Evolutionary conservation across 2,888 invertebrate genomes (phyloP).

Genomic region (Meiosimyza platycephala): DNA sequence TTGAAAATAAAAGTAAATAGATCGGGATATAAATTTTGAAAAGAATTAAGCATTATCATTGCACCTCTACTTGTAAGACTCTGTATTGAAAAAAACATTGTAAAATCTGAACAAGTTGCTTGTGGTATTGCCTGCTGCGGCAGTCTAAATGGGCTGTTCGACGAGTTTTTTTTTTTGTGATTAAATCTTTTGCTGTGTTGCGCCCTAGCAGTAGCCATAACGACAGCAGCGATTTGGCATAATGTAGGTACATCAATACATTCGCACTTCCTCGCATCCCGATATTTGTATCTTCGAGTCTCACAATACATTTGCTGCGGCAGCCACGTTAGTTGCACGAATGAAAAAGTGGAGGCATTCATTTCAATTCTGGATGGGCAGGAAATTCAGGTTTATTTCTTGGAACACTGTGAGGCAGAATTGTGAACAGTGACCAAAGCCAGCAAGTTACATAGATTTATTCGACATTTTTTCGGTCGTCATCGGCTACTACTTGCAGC

Average conservation of each 20-base stretch:
- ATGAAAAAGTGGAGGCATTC: constrained; percentile 53
- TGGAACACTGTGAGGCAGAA: not conserved
- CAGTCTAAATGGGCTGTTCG: not conserved
- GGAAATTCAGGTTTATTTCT: constrained; percentile 50
- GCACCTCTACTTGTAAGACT: not conserved
- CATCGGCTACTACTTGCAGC: no score
- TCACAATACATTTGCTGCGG: no score
- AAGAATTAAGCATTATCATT: no score
- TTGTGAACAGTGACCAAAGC: not conserved
- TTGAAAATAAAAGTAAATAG: no score
- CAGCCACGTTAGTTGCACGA: constrained; percentile 42
- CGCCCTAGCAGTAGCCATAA: constrained; percentile 9
- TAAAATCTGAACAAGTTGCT: no score
- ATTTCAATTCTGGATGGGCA: constrained; percentile 47
- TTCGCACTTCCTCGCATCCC: not conserved
- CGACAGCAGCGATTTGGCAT: not conserved
- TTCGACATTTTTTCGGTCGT: no score
- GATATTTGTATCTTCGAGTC: not conserved
- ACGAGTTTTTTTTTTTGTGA: not conserved
- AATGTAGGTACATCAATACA: no score
- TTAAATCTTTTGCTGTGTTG: not conserved
- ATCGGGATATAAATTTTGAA: no score
- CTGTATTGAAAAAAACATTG: not conserved
- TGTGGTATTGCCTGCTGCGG: constrained; percentile 12
- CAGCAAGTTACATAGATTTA: no score